Base-by-base conservation (phyloP, 2,113 vertebrate genomes). In the Carassius carassius region DNA sequence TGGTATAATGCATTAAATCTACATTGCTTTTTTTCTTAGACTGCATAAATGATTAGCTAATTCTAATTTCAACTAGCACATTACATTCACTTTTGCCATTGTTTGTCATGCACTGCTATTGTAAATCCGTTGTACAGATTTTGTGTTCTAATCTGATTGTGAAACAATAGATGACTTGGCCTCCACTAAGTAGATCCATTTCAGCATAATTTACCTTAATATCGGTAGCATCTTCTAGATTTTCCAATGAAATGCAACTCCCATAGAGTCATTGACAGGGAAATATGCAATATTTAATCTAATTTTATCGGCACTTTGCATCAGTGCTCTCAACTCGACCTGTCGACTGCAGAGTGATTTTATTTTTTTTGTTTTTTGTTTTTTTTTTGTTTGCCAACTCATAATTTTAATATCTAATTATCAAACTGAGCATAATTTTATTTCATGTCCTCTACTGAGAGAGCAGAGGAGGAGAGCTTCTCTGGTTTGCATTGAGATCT, bases 401-500 rank as follows among this genome's bases (percentile, higher is more conserved):
- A 93, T 94, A 93, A 94, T 94, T 93, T 92, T 92, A 91, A 93
- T 93, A 91, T 92, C 93, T 92, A 94, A 94, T 94, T 94, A 94
- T 92, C 82, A 86, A 83, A 63, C 87, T 86, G 89, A 90, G 92
- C 92, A 93, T 94, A 92, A 93, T 91, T 94, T 92, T 94, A 83
- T 88, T 90, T 90, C 89, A 86, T 87, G 82, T 87, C 89, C 91
- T 84, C 86, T 90, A 90, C 89, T 92, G 89, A 91, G 90, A 91
- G 92, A 92, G 89, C 89, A 90, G 91, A 85, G 87, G 92, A 94
- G 93, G 92, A 92, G 93, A 93, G 93, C 91, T 93, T 88, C 90
- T 90, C 91, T 93, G 92, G 86, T 88, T 87, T 93, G 91, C 74
- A 84, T 81, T 92, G 87, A 91, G 89, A 92, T 84, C 91, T 90